phyloP scores from a whole-genome alignment of 2,888 invertebrate genomes.

The Andrena bucephala region DNA sequence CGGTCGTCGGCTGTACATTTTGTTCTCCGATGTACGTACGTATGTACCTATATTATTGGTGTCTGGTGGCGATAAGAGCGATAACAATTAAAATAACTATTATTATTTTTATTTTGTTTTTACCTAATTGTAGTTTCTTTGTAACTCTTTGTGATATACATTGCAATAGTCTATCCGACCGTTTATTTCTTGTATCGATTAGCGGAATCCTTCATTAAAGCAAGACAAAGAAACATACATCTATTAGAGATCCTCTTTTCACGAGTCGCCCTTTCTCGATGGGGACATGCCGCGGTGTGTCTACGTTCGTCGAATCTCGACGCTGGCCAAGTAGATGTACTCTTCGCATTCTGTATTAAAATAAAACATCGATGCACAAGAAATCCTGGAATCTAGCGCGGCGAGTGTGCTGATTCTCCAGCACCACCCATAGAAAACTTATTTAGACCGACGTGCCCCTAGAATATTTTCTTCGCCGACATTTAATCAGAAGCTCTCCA shows the following conservation, averaged over 20 bases:
- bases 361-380: slow-evolving; percentile 16
- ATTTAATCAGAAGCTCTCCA: no score
- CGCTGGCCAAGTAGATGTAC: slow-evolving; percentile 27
- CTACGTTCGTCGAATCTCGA: neutral
- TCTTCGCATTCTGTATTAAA: slow-evolving; percentile 17
- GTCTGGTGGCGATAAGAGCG: slow-evolving; percentile 81
- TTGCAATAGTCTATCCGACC: slow-evolving; percentile 84
- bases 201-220: slow-evolving; percentile 79
- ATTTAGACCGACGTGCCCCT: no score
- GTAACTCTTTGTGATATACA: slow-evolving; percentile 85
- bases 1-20: slow-evolving; percentile 69
- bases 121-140: slow-evolving; percentile 85
- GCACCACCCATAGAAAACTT: no score
- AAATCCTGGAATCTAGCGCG: neutral
- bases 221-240: slow-evolving; percentile 73
- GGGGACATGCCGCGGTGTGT: neutral
- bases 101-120: slow-evolving; percentile 83
- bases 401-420: neutral
- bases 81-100: slow-evolving; percentile 76
- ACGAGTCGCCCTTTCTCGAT: neutral
- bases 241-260: slow-evolving; percentile 13
- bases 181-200: slow-evolving; percentile 83
- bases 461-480: no score
- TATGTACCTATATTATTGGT: slow-evolving; percentile 77
- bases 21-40: slow-evolving; percentile 69